These are phyloP conservation scores for Nesoenas mayeri DNA, from an alignment of 2,113 vertebrate genomes.

Conservation along the genomic window DNA sequence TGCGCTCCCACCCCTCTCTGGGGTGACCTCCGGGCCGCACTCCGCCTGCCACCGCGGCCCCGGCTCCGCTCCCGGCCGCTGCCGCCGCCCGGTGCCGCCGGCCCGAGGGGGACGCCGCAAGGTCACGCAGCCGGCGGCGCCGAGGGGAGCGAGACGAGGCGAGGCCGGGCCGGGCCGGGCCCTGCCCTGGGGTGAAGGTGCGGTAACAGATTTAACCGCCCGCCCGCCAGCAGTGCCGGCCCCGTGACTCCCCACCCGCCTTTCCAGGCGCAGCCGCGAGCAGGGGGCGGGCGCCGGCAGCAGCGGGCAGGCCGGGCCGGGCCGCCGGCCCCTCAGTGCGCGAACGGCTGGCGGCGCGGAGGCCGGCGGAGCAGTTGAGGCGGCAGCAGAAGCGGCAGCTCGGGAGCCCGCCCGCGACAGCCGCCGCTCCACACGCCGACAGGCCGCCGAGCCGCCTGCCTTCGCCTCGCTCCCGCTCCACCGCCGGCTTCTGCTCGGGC, in stretches of 20 bases:
- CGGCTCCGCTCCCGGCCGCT: not conserved
- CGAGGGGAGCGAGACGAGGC: too few relatives aligned
- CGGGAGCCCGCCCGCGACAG: not conserved
- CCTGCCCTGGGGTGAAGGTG: too few relatives aligned
- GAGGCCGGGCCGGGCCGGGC: not conserved
- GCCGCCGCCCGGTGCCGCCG: too few relatives aligned
- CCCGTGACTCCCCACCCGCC: not conserved
- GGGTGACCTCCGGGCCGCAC: not conserved
- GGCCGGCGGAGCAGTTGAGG: not conserved
- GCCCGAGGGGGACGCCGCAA: not conserved
- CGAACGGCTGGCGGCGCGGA: not conserved
- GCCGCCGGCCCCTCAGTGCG: not conserved
- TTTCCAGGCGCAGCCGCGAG: not conserved
- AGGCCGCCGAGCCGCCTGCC: not conserved
- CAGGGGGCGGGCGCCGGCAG: not conserved
- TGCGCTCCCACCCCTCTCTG: too few relatives aligned
- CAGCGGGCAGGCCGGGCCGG: not conserved
- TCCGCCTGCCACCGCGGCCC: too few relatives aligned
- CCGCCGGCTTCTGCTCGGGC: not conserved
- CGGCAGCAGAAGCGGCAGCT: too few relatives aligned
- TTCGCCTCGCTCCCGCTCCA: not conserved
- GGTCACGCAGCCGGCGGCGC: not conserved
- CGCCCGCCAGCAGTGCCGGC: not conserved
- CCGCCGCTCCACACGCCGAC: not conserved
- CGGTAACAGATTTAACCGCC: not conserved